These are phyloP conservation scores for Anthoptus insignis DNA, from an alignment of 2,888 invertebrate genomes.

Conservation along the genomic window DNA sequence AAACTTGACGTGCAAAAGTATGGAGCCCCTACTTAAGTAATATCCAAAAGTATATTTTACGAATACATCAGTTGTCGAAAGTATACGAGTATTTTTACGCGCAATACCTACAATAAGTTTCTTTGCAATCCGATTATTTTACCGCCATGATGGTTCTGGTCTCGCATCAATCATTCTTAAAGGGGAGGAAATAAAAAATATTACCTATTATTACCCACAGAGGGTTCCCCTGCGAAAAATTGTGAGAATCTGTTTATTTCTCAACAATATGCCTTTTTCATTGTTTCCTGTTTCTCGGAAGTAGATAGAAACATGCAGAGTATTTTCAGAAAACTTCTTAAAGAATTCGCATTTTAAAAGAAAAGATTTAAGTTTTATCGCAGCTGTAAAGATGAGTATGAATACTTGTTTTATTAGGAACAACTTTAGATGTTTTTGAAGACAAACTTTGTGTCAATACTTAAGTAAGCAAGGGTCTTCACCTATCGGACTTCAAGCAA, in stretches of 20 bases:
- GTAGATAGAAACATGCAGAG: constrained; percentile 18
- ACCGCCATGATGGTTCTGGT: constrained; percentile 8
- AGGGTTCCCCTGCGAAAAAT: constrained; percentile 2
- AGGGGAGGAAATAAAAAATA: constrained; percentile 16
- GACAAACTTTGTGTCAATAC: too few species aligned
- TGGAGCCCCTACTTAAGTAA: too few species aligned
- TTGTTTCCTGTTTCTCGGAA: constrained; percentile 20
- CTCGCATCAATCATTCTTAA: constrained; percentile 15
- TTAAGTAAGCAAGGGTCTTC: too few species aligned
- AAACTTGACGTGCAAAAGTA: too few species aligned
- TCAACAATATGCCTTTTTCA: constrained; percentile 12
- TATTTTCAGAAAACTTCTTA: constrained; percentile 19
- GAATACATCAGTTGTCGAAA: too few species aligned
- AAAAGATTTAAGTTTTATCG: constrained; percentile 18
- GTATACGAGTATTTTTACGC: not conserved
- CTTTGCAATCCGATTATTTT: constrained; percentile 7
- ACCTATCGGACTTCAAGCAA: too few species aligned
- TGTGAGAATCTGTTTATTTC: constrained; percentile 12
- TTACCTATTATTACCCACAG: not conserved
- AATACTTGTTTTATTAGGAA: too few species aligned
- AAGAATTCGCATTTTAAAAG: constrained; percentile 27
- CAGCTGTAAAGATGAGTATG: not conserved
- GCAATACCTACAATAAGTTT: not conserved
- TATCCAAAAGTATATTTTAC: too few species aligned
- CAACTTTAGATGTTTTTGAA: too few species aligned